phyloP scores from a whole-genome alignment of 2,113 vertebrate genomes.

The Esox niger region DNA sequence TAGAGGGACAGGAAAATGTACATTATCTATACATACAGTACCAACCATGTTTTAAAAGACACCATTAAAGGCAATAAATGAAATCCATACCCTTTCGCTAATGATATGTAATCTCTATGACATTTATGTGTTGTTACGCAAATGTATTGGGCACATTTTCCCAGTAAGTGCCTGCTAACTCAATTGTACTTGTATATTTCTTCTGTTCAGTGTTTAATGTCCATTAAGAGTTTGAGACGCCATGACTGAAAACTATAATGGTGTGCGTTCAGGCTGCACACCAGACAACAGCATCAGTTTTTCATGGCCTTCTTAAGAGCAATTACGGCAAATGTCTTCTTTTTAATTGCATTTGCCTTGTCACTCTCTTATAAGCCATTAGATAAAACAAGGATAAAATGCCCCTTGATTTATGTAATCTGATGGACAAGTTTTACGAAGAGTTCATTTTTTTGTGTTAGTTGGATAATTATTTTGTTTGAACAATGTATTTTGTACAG shows the following conservation, averaged over 20 bases:
- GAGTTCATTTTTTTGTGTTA: slow-evolving; percentile 19
- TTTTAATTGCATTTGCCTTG: slow-evolving; percentile 44
- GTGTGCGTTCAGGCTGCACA: slow-evolving; percentile 40
- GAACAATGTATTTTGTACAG: background rate
- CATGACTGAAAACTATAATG: slow-evolving; percentile 55
- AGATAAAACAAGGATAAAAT: slow-evolving; percentile 18
- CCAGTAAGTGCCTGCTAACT: slow-evolving; percentile 74
- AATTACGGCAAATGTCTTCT: slow-evolving; percentile 47
- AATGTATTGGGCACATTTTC: slow-evolving; percentile 63
- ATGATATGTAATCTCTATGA: slow-evolving; percentile 70
- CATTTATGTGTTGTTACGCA: slow-evolving; percentile 74
- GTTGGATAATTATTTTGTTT: background rate
- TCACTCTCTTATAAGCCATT: slow-evolving; percentile 53
- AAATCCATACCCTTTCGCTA: slow-evolving; percentile 65
- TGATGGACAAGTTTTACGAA: slow-evolving; percentile 12
- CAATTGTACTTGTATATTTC: slow-evolving; percentile 66
- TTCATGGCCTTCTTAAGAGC: slow-evolving; percentile 43
- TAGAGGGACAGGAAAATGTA: slow-evolving; percentile 15
- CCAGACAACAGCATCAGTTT: slow-evolving; percentile 11
- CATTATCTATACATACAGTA: slow-evolving; percentile 44
- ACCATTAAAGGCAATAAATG: slow-evolving; percentile 66
- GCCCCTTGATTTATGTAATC: slow-evolving; percentile 8
- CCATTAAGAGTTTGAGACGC: slow-evolving; percentile 67
- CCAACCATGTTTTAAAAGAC: slow-evolving; percentile 45
- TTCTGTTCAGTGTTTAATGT: slow-evolving; percentile 69